phyloP scores from a whole-genome alignment of 2,797 vertebrate genomes.

The Onychomys torridus region DNA sequence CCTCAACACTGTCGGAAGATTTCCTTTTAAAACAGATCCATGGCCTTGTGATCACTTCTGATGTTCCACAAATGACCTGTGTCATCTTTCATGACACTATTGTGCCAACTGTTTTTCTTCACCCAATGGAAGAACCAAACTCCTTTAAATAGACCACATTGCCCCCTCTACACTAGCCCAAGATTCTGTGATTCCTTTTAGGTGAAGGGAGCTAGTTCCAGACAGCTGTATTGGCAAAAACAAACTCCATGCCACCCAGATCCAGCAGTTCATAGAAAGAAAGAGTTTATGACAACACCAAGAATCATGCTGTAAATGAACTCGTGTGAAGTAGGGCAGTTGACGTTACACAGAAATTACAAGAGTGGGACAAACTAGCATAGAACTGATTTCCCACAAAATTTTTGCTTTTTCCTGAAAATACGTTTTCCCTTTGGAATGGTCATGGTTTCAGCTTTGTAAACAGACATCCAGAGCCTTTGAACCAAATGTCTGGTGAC shows the following conservation, averaged over 20 bases:
- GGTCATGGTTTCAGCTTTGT: background rate
- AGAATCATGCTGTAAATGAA: background rate
- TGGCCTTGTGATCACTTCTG: background rate
- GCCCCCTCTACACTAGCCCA: background rate
- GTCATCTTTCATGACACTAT: slow-evolving; percentile 1
- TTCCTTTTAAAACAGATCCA: background rate
- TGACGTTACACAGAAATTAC: slow-evolving; percentile 45
- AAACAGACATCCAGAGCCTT: slow-evolving; percentile 52
- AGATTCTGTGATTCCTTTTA: slow-evolving; percentile 15
- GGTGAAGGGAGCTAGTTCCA: background rate
- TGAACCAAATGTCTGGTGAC: slow-evolving; percentile 48
- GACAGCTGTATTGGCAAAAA: background rate
- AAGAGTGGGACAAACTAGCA: background rate
- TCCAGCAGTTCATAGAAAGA: slow-evolving; percentile 25
- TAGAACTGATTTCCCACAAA: slow-evolving; percentile 46
- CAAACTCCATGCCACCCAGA: background rate
- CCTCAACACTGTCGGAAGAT: background rate
- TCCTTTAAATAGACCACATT: slow-evolving; percentile 3
- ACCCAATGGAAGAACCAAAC: background rate
- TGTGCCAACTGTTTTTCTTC: background rate
- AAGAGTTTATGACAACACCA: background rate
- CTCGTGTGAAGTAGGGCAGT: background rate
- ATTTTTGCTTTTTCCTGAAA: slow-evolving; percentile 46
- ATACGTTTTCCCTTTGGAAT: background rate
- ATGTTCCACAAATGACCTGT: background rate